A percentile compares a stretch with the other conserved stretches of the same genome.
Conservation (phyloP, 2,888 invertebrate genomes). For the Plagodis dolabraria region DNA sequence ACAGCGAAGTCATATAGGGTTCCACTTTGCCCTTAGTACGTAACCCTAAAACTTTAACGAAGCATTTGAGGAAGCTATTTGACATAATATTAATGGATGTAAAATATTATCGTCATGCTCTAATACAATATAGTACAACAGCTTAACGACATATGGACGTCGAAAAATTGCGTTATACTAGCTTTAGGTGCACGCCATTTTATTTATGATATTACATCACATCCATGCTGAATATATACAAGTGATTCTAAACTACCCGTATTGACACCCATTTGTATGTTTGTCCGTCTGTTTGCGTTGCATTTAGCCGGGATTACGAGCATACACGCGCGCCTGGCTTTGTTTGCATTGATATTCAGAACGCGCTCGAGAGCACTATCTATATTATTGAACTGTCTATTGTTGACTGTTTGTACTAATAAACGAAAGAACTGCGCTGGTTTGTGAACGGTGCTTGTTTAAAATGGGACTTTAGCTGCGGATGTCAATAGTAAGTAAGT, state of each 20-base stretch:
- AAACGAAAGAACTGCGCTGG: neutral
- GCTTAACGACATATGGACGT: no score
- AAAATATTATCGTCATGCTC: no score
- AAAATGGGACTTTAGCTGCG: no score
- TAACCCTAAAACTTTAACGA: no score
- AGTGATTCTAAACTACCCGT: constrained; percentile 10
- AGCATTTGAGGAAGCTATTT: no score
- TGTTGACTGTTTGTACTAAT: constrained; percentile 11
- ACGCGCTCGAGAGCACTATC: constrained; percentile 17
- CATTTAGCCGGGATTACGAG: constrained; percentile 22
- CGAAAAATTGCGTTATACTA: no score
- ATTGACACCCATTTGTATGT: constrained; percentile 14
- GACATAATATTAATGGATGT: no score
- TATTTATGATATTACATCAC: neutral
- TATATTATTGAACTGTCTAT: constrained; percentile 8
- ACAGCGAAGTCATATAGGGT: no score
- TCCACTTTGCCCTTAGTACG: no score
- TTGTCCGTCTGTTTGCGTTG: constrained; percentile 14
- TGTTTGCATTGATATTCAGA: constrained; percentile 27
- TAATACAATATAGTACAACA: no score
- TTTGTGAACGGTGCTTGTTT: neutral
- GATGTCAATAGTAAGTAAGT: no score
- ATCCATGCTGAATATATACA: constrained; percentile 1
- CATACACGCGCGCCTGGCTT: constrained; percentile 9
- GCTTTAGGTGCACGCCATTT: no score